phyloP scores from a whole-genome alignment of 2,888 invertebrate species.

The Zeuzera pyrina region DNA sequence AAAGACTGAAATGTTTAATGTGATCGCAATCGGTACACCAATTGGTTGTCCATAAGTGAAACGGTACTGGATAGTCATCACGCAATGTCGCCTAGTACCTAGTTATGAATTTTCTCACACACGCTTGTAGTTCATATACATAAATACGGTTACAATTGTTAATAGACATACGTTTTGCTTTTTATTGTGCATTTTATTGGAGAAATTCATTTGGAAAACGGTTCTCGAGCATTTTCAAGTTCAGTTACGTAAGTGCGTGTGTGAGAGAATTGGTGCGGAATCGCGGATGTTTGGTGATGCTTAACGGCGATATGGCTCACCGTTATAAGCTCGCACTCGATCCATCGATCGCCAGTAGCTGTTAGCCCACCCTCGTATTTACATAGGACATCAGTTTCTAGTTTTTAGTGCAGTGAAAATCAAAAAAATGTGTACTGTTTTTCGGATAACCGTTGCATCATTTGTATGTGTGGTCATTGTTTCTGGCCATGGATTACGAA shows the following conservation, averaged over 20 bases:
- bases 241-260: slow-evolving; percentile 72
- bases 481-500: slow-evolving; percentile 53
- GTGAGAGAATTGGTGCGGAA: slow-evolving; percentile 72
- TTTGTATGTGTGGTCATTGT: slow-evolving; percentile 54
- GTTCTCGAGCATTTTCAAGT: slow-evolving; percentile 72
- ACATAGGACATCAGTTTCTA: slow-evolving; percentile 51
- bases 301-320: slow-evolving; percentile 61
- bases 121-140: slow-evolving; percentile 28
- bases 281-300: slow-evolving; percentile 72
- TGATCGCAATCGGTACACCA: slow-evolving; percentile 26
- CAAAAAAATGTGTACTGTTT: slow-evolving; percentile 50
- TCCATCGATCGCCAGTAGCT: slow-evolving; percentile 58
- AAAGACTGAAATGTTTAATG: slow-evolving; percentile 26
- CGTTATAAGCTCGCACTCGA: slow-evolving; percentile 66
- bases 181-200: slow-evolving; percentile 69
- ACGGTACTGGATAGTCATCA: slow-evolving; percentile 43
- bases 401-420: slow-evolving; percentile 54
- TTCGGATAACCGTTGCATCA: slow-evolving; percentile 61
- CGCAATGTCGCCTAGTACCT: slow-evolving; percentile 49
- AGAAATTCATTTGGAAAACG: slow-evolving; percentile 73
- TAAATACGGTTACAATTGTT: slow-evolving; percentile 39
- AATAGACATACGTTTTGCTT: slow-evolving; percentile 58
- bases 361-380: slow-evolving; percentile 52
- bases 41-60: slow-evolving; percentile 45
- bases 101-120: slow-evolving; percentile 35